phyloP scores from a whole-genome alignment of 1,140 invertebrate species.

The Dinothrombium tinctorium region DNA sequence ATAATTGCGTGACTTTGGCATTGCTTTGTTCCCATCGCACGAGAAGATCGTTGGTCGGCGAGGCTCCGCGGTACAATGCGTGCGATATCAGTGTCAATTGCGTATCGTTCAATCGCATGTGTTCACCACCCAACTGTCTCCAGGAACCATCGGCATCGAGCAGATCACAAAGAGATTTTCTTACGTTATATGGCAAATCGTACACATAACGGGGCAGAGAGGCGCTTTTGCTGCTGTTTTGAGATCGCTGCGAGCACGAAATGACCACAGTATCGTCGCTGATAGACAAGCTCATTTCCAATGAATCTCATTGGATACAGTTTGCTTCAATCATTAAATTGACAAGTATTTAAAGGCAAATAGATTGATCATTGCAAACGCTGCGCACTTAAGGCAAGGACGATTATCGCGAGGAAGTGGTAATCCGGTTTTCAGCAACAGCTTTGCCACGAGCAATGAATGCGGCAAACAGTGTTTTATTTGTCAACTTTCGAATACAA shows the following conservation, averaged over 20 bases:
- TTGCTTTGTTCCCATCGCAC: conserved; percentile 50
- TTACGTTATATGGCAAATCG: conserved; percentile 38
- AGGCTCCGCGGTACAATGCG: conserved; percentile 25
- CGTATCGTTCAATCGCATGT: conserved; percentile 26
- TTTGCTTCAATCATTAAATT: no score
- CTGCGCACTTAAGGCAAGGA: no score
- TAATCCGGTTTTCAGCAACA: no score
- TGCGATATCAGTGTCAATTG: conserved; percentile 28
- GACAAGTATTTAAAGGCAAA: no score
- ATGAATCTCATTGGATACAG: background rate
- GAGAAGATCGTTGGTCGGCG: conserved; percentile 47
- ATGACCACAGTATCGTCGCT: no score
- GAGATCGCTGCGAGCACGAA: no score
- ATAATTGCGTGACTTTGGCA: conserved; percentile 49
- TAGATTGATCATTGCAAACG: no score
- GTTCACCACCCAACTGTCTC: conserved; percentile 37
- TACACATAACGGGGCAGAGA: background rate
- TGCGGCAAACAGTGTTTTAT: no score
- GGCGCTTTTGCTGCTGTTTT: background rate
- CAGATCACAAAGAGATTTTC: conserved; percentile 41
- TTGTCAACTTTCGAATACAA: no score
- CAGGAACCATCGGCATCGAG: conserved; percentile 51
- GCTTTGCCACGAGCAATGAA: no score
- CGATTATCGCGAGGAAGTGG: no score
- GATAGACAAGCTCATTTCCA: background rate